A percentile compares a stretch with the other conserved stretches of the same genome.
Conservation (phyloP, 1,140 invertebrate genomes). For the Brachionus paranguensis region DNA sequence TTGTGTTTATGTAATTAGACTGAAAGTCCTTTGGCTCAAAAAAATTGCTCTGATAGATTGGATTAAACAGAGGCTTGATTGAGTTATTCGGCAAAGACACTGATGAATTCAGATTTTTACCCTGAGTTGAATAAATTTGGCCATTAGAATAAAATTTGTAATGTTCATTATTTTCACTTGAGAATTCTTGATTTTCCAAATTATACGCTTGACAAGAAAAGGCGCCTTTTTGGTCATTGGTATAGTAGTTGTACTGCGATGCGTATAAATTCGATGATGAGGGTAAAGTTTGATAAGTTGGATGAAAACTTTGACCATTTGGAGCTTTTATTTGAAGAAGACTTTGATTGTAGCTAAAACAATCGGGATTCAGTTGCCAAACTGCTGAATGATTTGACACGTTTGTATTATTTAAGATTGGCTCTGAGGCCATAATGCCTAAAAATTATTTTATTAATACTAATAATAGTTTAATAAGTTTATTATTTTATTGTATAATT, state of each 20-base stretch:
- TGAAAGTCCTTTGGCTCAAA: neutral
- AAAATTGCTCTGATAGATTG: conserved; percentile 6
- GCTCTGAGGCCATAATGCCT: conserved; percentile 3
- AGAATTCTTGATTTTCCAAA: neutral
- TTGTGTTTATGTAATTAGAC: neutral
- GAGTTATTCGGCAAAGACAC: neutral
- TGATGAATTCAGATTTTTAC: neutral
- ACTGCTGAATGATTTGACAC: neutral
- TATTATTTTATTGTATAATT: conserved; percentile 4
- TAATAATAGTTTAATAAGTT: conserved; percentile 11
- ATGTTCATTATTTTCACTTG: neutral
- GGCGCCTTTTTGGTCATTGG: neutral
- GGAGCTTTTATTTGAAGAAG: neutral
- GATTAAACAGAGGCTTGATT: conserved; percentile 5
- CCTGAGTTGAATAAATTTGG: neutral
- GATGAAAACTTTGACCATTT: neutral
- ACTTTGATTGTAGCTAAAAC: neutral
- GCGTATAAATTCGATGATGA: neutral
- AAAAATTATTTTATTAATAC: conserved; percentile 19
- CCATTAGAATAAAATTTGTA: neutral
- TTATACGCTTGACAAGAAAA: neutral
- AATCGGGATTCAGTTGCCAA: neutral
- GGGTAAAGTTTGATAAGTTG: neutral
- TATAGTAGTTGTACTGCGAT: neutral
- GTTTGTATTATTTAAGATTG: neutral